phyloP scores from a whole-genome alignment of 2,113 vertebrate species.

The Geococcyx californianus region DNA sequence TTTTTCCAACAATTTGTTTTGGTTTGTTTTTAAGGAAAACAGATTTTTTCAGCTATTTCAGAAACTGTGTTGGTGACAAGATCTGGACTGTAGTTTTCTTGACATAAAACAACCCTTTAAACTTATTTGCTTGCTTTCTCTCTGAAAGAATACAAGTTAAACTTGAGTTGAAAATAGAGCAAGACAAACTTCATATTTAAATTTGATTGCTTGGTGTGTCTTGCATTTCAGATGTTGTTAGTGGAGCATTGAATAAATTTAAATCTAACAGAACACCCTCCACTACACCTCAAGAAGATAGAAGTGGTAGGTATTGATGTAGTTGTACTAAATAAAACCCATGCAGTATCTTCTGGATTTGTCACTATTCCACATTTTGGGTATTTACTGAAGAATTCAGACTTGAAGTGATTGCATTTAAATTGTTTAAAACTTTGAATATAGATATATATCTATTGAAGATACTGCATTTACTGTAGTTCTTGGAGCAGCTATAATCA shows the following conservation, averaged over 20 bases:
- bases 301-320: constrained; percentile 82
- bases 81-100: not conserved
- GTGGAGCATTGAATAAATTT: constrained; percentile 93
- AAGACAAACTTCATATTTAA: constrained; percentile 32
- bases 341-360: constrained; percentile 36
- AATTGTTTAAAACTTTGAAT: not conserved
- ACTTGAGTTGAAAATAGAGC: not conserved
- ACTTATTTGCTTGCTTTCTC: not conserved
- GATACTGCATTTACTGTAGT: constrained; percentile 9
- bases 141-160: not conserved
- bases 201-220: constrained; percentile 67
- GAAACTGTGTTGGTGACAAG: not conserved
- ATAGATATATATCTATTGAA: constrained; percentile 3
- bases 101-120: not conserved
- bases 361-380: no score
- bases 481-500: not conserved
- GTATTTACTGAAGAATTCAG: no score
- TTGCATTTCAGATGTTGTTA: constrained; percentile 97
- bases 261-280: constrained; percentile 93
- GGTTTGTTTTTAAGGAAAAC: not conserved
- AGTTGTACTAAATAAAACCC: not conserved
- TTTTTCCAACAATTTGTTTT: no score
- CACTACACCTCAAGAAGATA: constrained; percentile 82
- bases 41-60: not conserved
- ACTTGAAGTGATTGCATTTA: not conserved